Conservation (phyloP, 1,140 invertebrate species). For the Pseudomyrmex sp. region DNA sequence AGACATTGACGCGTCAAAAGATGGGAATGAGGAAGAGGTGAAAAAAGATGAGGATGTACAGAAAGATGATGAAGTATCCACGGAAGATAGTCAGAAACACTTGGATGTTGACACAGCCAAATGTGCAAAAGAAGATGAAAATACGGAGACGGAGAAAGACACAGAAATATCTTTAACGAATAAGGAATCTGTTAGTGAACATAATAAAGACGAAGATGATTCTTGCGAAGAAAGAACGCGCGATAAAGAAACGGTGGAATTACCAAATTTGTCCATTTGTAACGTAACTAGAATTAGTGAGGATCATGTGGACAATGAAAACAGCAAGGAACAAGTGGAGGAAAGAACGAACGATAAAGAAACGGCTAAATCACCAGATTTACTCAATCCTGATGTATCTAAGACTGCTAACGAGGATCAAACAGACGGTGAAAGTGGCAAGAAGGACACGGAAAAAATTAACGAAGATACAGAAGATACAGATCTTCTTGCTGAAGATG, state of each 20-base stretch:
- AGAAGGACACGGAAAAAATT: conserved; percentile 1
- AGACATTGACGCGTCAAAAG: background rate
- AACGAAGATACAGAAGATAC: too few species aligned
- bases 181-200: background rate
- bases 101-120: background rate
- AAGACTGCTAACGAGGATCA: background rate
- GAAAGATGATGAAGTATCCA: background rate
- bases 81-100: conserved; percentile 15
- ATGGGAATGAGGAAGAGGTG: conserved; percentile 1
- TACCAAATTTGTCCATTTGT: background rate
- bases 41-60: background rate
- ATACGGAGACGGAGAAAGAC: background rate
- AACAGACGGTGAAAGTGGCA: background rate
- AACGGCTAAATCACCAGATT: background rate
- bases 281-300: background rate
- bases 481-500: too few species aligned
- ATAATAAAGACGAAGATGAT: conserved; percentile 5
- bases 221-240: background rate
- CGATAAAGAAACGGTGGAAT: background rate
- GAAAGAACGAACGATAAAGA: background rate
- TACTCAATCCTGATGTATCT: background rate
- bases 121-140: background rate
- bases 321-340: background rate
- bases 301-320: background rate
- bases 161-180: background rate